These are phyloP conservation scores for Battus philenor DNA, from an alignment of 1,140 invertebrate genomes.

Conservation along the genomic window DNA sequence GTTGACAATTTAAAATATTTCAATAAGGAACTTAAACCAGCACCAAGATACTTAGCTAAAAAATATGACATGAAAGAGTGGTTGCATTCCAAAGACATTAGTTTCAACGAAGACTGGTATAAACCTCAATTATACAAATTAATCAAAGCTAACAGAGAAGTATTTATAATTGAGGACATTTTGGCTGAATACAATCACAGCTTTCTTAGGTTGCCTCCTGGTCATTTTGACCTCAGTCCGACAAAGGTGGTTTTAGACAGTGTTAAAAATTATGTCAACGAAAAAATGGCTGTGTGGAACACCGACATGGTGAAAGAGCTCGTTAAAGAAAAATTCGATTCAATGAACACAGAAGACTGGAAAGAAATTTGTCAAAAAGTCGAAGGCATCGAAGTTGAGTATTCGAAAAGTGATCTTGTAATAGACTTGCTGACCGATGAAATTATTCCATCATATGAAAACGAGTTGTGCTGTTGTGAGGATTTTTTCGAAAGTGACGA, in stretches of 20 bases:
- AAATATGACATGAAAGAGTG: slow-evolving; percentile 24
- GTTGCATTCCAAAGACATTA: slow-evolving; percentile 19
- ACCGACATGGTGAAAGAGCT: slow-evolving; percentile 14
- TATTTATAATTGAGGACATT: slow-evolving; percentile 16
- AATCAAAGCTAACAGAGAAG: slow-evolving; percentile 18
- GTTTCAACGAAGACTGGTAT: slow-evolving; percentile 6
- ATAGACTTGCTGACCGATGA: neutral
- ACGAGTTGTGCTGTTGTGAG: no score
- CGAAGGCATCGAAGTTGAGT: neutral
- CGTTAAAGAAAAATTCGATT: slow-evolving; percentile 16
- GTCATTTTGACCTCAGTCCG: slow-evolving; percentile 20
- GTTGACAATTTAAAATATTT: slow-evolving; percentile 13
- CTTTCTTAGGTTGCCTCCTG: slow-evolving; percentile 17
- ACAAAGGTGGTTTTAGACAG: slow-evolving; percentile 19
- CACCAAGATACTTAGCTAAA: slow-evolving; percentile 1
- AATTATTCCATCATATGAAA: neutral
- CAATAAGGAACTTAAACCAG: neutral
- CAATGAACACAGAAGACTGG: slow-evolving; percentile 7
- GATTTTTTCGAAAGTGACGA: neutral
- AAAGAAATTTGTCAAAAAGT: neutral
- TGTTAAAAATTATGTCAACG: slow-evolving; percentile 17
- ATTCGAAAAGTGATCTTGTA: neutral
- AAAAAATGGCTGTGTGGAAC: slow-evolving; percentile 17
- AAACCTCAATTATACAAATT: slow-evolving; percentile 21
- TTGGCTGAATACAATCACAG: slow-evolving; percentile 15